These are phyloP conservation scores for Hoplostethus atlanticus DNA, from an alignment of 2,797 vertebrate genomes.

Conservation along the genomic window DNA sequence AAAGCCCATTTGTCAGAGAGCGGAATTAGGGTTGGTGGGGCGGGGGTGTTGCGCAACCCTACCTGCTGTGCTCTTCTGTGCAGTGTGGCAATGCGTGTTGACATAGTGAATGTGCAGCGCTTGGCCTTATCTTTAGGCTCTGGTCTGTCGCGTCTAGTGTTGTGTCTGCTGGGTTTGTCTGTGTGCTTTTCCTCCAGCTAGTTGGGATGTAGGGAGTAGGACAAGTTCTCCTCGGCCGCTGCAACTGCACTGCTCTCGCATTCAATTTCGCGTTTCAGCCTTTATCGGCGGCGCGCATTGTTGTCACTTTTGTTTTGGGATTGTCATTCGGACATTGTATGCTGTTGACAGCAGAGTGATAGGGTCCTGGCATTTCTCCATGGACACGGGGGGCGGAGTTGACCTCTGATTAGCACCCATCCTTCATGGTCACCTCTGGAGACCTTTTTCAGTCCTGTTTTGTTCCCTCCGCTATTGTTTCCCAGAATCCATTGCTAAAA, in stretches of 20 bases:
- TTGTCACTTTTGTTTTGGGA: conserved; percentile 67
- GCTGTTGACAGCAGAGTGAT: conserved; percentile 68
- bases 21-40: conserved; percentile 29
- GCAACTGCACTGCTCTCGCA: conserved; percentile 34
- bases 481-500: background rate
- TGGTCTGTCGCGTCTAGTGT: conserved; percentile 47
- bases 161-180: conserved; percentile 62
- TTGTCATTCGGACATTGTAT: conserved; percentile 72
- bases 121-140: conserved; percentile 10
- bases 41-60: conserved; percentile 49
- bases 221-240: conserved; percentile 29
- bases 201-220: conserved; percentile 17
- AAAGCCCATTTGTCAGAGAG: conserved; percentile 72
- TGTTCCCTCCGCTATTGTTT: background rate
- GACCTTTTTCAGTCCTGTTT: conserved; percentile 33
- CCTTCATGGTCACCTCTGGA: conserved; percentile 50
- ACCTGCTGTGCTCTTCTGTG: conserved; percentile 62
- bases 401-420: conserved; percentile 61
- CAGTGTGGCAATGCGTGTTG: background rate
- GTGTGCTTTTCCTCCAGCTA: conserved; percentile 23
- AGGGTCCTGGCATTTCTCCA: conserved; percentile 72
- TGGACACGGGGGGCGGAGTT: conserved; percentile 61
- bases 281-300: conserved; percentile 47
- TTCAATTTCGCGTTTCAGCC: conserved; percentile 42
- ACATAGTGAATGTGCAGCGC: background rate